Evolutionary conservation across 2,888 invertebrate genomes (phyloP).

Genomic region (Pristionchus entomophagus): DNA sequence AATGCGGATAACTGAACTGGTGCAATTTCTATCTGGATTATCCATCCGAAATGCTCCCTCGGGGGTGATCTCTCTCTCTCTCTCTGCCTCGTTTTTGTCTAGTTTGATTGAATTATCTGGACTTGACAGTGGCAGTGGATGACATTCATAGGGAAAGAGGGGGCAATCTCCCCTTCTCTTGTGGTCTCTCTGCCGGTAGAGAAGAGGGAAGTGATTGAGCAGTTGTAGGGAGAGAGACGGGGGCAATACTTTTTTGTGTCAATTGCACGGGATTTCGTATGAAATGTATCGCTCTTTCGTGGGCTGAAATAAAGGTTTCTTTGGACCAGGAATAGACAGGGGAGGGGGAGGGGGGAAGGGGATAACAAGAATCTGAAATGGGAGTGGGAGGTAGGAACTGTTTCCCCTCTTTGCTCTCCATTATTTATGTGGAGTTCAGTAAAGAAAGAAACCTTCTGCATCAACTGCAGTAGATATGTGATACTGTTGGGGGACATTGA

Average conservation of each 20-base stretch:
- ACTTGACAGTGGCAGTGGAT: not conserved
- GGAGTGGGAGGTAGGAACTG: not conserved
- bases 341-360: not conserved
- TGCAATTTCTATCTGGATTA: not conserved
- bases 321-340: not conserved
- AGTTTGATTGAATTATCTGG: conserved; percentile 18
- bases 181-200: not conserved
- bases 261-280: not conserved
- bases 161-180: not conserved
- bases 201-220: too few relatives aligned
- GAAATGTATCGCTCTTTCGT: not conserved
- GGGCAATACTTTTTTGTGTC: not conserved
- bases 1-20: not conserved
- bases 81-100: conserved; percentile 8
- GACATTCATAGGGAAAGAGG: conserved; percentile 2
- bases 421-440: not conserved
- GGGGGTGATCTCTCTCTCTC: not conserved
- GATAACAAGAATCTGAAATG: not conserved
- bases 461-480: too few relatives aligned
- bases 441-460: not conserved
- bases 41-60: not conserved
- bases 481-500: too few relatives aligned
- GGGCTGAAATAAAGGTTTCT: not conserved
- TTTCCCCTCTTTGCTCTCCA: too few relatives aligned
- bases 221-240: too few relatives aligned